phyloP scores from a whole-genome alignment of 1,140 invertebrate genomes.

The Melanaphis sacchari region DNA sequence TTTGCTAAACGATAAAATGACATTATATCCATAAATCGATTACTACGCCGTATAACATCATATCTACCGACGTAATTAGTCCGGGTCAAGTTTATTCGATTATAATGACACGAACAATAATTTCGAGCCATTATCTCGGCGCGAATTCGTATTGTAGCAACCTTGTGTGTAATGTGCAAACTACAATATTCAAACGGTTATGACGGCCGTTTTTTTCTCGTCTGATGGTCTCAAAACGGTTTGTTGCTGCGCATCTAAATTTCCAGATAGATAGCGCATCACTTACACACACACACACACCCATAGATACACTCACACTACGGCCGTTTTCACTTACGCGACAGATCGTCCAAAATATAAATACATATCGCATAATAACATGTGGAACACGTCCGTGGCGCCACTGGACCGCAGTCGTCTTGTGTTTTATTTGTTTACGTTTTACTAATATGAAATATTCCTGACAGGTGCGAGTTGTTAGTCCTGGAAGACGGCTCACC shows the following conservation, averaged over 20 bases:
- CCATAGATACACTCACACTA: no score
- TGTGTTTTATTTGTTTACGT: neutral
- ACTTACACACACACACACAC: neutral
- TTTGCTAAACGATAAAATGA: neutral
- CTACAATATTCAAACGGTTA: neutral
- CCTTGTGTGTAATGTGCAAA: neutral
- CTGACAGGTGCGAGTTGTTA: constrained; percentile 70
- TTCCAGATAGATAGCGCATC: neutral
- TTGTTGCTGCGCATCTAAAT: neutral
- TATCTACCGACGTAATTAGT: constrained; percentile 3
- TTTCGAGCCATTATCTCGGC: constrained; percentile 12
- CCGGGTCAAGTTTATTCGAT: constrained; percentile 47
- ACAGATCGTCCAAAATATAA: neutral
- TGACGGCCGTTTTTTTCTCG: constrained; percentile 35
- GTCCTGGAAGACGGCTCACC: constrained; percentile 71
- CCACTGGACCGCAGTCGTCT: no score
- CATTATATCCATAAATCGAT: neutral
- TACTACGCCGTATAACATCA: neutral
- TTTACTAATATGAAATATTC: neutral
- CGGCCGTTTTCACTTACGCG: neutral
- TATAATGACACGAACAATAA: constrained; percentile 38
- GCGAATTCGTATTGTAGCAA: neutral
- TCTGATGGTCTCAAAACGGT: neutral
- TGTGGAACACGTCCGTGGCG: no score
- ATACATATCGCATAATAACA: neutral